Percentiles rank a stretch among this genome's conserved stretches.
phyloP scores from a whole-genome alignment of 2,113 vertebrate genomes.

The Malurus alboscapulatus region DNA sequence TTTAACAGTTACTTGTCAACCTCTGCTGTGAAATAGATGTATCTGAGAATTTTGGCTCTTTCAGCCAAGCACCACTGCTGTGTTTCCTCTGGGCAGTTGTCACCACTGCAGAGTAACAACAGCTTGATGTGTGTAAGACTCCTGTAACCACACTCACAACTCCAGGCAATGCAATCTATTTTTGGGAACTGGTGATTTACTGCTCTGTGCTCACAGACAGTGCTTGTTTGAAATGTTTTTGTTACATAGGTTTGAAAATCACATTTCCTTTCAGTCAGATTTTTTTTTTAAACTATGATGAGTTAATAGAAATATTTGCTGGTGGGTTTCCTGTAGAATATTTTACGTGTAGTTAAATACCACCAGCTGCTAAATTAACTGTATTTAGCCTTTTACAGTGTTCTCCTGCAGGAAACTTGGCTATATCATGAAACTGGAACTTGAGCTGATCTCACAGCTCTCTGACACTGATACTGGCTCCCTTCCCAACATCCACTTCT shows the following conservation, averaged over 20 bases:
- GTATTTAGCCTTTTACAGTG: not conserved
- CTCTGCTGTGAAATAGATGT: not conserved
- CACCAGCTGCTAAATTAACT: not conserved
- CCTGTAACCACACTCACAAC: not conserved
- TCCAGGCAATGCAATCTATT: not conserved
- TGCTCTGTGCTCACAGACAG: not conserved
- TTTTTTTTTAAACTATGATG: not conserved
- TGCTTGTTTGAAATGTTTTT: not conserved
- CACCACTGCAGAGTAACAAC: not conserved
- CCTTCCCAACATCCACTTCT: not conserved
- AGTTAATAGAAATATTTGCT: not conserved
- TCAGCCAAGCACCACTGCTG: not conserved
- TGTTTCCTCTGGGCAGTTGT: not conserved
- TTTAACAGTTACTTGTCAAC: not conserved
- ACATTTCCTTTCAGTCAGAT: not conserved
- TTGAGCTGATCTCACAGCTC: not conserved
- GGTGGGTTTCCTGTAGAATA: not conserved
- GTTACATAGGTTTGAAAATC: not conserved
- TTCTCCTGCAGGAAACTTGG: not conserved
- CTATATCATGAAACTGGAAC: not conserved
- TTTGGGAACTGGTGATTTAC: not conserved
- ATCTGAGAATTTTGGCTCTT: not conserved
- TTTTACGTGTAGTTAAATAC: not conserved
- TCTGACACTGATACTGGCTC: not conserved
- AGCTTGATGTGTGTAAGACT: not conserved